A percentile compares a stretch with the other conserved stretches of the same genome.
These are phyloP conservation scores for Penaeus japonicus DNA, from an alignment of 1,140 invertebrate genomes.

Conservation along the genomic window DNA sequence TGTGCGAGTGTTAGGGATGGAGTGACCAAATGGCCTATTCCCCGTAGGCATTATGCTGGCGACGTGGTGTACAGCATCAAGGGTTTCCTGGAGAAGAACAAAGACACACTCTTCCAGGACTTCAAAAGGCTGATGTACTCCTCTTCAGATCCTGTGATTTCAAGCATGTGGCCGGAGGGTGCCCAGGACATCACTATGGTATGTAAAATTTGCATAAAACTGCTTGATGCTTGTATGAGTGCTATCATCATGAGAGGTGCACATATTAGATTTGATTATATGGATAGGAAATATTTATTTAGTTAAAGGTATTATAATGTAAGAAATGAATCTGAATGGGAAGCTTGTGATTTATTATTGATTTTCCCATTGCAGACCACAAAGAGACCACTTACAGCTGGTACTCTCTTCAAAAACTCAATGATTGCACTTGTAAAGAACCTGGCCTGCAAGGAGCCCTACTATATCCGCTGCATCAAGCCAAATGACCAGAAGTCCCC, in stretches of 20 bases:
- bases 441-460: slow-evolving; percentile 89
- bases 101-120: slow-evolving; percentile 93
- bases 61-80: slow-evolving; percentile 90
- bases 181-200: slow-evolving; percentile 87
- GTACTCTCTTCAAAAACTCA: slow-evolving; percentile 92
- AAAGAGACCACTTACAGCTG: slow-evolving; percentile 90
- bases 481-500: slow-evolving; percentile 93
- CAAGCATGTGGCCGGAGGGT: slow-evolving; percentile 95
- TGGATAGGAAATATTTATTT: too few relatives aligned
- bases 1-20: too few relatives aligned
- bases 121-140: slow-evolving; percentile 90
- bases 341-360: slow-evolving; percentile 1
- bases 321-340: too few relatives aligned
- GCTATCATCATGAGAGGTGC: too few relatives aligned
- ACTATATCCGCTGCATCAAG: slow-evolving; percentile 95
- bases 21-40: too few relatives aligned
- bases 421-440: slow-evolving; percentile 91
- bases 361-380: slow-evolving; percentile 76
- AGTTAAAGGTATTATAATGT: too few relatives aligned
- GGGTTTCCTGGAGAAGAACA: slow-evolving; percentile 96
- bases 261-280: too few relatives aligned
- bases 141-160: slow-evolving; percentile 78
- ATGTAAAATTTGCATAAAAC: neutral
- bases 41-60: slow-evolving; percentile 87
- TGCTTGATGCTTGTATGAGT: too few relatives aligned